Conservation (phyloP, 2,888 invertebrate genomes). For the Globia sparganii region DNA sequence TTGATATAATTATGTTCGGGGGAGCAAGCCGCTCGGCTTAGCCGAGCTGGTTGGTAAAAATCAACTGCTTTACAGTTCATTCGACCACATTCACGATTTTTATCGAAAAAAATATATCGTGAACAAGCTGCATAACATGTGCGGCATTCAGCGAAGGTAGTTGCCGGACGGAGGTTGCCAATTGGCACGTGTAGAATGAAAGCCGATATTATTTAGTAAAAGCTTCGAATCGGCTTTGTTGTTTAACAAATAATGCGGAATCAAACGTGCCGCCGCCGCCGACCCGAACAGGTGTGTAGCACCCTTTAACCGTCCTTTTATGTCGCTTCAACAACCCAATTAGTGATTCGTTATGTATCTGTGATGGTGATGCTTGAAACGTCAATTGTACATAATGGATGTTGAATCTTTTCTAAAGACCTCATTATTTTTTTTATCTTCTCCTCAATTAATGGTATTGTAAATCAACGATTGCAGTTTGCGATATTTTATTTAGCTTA, state of each 20-base stretch:
- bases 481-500: background rate
- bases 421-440: conserved; percentile 21
- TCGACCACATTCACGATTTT: background rate
- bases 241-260: background rate
- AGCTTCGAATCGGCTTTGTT: background rate
- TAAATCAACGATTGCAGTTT: background rate
- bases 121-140: background rate
- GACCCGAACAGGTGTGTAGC: background rate
- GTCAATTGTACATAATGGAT: conserved; percentile 6
- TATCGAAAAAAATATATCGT: background rate
- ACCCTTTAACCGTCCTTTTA: conserved; percentile 45
- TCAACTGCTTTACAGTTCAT: background rate
- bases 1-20: background rate
- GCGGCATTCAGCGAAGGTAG: background rate
- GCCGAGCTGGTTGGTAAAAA: background rate
- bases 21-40: no score
- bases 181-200: background rate
- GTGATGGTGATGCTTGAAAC: conserved; percentile 25
- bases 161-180: background rate
- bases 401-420: conserved; percentile 19
- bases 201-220: background rate
- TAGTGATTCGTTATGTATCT: conserved; percentile 32
- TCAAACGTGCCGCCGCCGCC: background rate
- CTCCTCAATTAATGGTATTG: conserved; percentile 28
- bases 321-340: conserved; percentile 45